Evolutionary conservation across 1,140 invertebrate genomes (phyloP).

Genomic region (Daktulosphaira vitifoliae): DNA sequence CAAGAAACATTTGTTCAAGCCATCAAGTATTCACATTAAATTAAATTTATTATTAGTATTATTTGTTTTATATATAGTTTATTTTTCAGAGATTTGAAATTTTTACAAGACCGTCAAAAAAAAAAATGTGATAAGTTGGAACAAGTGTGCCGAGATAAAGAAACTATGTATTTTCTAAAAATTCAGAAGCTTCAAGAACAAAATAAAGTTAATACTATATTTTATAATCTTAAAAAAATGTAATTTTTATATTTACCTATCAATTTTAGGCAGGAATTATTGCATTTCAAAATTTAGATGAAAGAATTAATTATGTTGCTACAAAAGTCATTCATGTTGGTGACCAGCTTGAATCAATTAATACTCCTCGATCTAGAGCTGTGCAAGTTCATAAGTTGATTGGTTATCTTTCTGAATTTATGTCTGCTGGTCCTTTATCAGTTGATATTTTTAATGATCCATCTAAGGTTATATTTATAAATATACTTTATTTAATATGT

Average conservation of each 20-base stretch:
- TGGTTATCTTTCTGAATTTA: slow-evolving; percentile 89
- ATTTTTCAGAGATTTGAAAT: slow-evolving; percentile 53
- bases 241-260: slow-evolving; percentile 35
- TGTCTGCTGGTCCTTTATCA: slow-evolving; percentile 70
- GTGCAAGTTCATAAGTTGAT: slow-evolving; percentile 91
- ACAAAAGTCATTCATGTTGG: slow-evolving; percentile 95
- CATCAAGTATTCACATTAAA: slow-evolving; percentile 55
- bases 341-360: slow-evolving; percentile 93
- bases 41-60: background rate
- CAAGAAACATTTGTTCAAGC: slow-evolving; percentile 87
- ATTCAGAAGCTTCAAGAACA: slow-evolving; percentile 11
- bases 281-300: slow-evolving; percentile 86
- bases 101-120: slow-evolving; percentile 74
- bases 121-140: slow-evolving; percentile 83
- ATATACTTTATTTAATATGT: background rate
- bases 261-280: slow-evolving; percentile 62
- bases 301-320: slow-evolving; percentile 91
- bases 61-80: background rate
- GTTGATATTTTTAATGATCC: slow-evolving; percentile 80
- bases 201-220: slow-evolving; percentile 1
- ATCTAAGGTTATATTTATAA: slow-evolving; percentile 2
- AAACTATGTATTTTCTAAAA: slow-evolving; percentile 51
- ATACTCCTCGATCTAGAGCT: slow-evolving; percentile 83
- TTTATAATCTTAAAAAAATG: background rate
- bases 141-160: slow-evolving; percentile 72